Evolutionary conservation across 2,888 invertebrate genomes (phyloP).

Genomic region (Candidula unifasciata): DNA sequence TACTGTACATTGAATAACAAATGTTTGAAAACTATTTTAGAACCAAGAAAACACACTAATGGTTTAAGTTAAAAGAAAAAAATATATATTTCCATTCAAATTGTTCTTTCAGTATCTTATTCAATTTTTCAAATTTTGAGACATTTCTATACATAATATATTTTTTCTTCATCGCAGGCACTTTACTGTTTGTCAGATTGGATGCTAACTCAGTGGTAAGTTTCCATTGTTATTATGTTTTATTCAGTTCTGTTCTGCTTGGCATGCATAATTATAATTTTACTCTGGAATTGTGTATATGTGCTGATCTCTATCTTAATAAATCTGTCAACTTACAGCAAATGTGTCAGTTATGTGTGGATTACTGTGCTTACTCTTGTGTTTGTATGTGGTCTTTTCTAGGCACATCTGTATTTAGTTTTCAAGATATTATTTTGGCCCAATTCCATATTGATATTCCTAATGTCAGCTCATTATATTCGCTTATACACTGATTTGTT

Average conservation of each 20-base stretch:
- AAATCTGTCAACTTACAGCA: not conserved
- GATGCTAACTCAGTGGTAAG: slow-evolving; percentile 87
- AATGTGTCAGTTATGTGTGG: too few species aligned
- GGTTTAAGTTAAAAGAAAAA: too few species aligned
- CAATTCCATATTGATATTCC: too few species aligned
- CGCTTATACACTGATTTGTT: too few species aligned
- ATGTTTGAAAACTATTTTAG: too few species aligned
- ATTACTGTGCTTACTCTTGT: too few species aligned
- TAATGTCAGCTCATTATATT: too few species aligned
- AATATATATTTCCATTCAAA: not conserved
- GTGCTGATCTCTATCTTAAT: not conserved
- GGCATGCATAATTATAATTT: not conserved
- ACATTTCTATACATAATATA: not conserved
- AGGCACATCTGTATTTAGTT: too few species aligned
- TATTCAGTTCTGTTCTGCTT: not conserved
- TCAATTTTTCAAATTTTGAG: not conserved
- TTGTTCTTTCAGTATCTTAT: not conserved
- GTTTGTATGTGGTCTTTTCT: too few species aligned
- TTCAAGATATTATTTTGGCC: too few species aligned
- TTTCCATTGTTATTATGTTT: slow-evolving; percentile 29
- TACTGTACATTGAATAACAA: too few species aligned
- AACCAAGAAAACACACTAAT: too few species aligned
- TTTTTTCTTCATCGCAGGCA: slow-evolving; percentile 47
- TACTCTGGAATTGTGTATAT: not conserved
- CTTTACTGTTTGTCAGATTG: slow-evolving; percentile 82